Base-by-base conservation (phyloP, 2,888 invertebrate species). In the Patella depressa region DNA sequence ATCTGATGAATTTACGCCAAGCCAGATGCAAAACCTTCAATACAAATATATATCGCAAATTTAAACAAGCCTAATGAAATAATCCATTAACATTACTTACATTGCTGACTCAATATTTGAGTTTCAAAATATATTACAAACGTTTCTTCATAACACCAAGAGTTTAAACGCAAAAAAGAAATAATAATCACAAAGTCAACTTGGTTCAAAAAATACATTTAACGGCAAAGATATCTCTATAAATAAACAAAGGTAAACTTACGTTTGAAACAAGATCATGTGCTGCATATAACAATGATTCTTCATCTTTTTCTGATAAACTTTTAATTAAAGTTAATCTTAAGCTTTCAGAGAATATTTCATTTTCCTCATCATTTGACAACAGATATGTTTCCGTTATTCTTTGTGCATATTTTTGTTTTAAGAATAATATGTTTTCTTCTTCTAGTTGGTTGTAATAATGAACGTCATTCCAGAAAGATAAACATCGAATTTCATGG, bases 401-500 rank as follows among this genome's bases (percentile, higher is more conserved):
- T 34, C 75, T 82, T 15, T 57, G 19, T 17, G 76, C 73, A 17
- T 17, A 45, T 11, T n/a, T n/a, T 55, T 59, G 45, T 34, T 54
- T 45, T 14, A 11, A 14, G 53, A 17, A 24, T 29, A 34, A 79
- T 11, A 85, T 85, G 14, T 78, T 76, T 12, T 77, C 80, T 65
- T 85, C 79, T 15, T 79, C 19, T 24, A 79, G 77, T 53, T 71
- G 74, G n/a, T 85, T 83, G 78, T 85, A 86, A 19, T 80, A 80
- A 53, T 85, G 73, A 2, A 86, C 80, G 54, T 85, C 86, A 7
- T 78, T 80, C 85, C 85, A 85, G 78, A 86, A 85, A n/a, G 78
- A 81, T 12, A 85, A 72, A 69, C 85, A 83, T 14, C 79, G 76
- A 17, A 81, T 72, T 65, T 85, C 84, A 3, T 74, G 53, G 11